Base-by-base conservation (phyloP, 2,888 invertebrate genomes). In the Acrobasis repandana region DNA sequence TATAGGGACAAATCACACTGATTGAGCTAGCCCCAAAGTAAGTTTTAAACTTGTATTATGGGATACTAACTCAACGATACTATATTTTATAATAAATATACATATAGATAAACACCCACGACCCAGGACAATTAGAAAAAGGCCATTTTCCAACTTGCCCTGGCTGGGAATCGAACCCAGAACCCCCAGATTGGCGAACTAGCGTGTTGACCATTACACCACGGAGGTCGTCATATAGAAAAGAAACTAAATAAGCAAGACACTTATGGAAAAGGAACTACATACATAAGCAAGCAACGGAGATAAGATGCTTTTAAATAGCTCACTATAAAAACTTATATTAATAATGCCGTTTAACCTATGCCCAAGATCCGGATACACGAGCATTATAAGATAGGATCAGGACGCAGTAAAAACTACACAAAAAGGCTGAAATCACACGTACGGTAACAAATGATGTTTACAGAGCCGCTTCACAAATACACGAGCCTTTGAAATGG, bases 401-500 rank as follows among this genome's bases (percentile, higher is more conserved):
- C 76, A 75, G 74, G 72, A 71, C 72, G 66, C 67, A 72, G 65
- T 73, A 74, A 78, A 80, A 79, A 69, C 64, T 68, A 77, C 68
- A 82, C 80, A 87, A 84, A 83, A 83, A 77, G 65, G 65, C 71
- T 75, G 70, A 83, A 85, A 82, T 86, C 82, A 82, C 80, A 81
- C 77, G 77, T 71, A 71, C 77, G 73, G 73, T 73, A 79, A 85
- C 82, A 82, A 83, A 82, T 80, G 71, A 78, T 89, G 83, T 88
- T 90, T 88, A 84, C 81, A 82, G 78, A 78, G 83, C 68, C 74
- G 77, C 72, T 78, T 74, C 74, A 78, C 82, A 84, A 84, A 85
- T 74, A 81, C 72, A 71, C 73, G 74, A 81, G 72, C 81, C 82
- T 89, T 89, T 90, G 85, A 83, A 78, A 80, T 71, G 74, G 71